Evolutionary conservation across 2,888 invertebrate species (phyloP), one percentile per base, ranked within the genome.

Genomic region (Sylvicola cinctus): DNA sequence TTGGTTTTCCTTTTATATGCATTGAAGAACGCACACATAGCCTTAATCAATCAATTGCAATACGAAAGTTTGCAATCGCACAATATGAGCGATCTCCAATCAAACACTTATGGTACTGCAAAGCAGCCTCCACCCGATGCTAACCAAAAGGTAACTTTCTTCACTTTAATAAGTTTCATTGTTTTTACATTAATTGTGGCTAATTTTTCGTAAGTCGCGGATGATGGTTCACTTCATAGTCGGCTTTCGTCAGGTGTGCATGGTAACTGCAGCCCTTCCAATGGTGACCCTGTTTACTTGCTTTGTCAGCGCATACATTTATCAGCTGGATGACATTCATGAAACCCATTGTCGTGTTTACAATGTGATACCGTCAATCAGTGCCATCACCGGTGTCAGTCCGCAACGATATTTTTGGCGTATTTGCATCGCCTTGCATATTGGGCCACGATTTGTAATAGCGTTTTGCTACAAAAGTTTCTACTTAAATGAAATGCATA

Each of bases 261-360:
- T 83, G 45, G 64, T 78, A 43, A 81, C 88, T 36, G 78, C 87
- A 39, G 74, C 77, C 51, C 70, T 88, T 61, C 90, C 90, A 42
- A 66, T 87, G 51, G 64, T 77, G 52, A 77, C 85, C 49, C 68
- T 91, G 51, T 63, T 85, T 50, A 68, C 80, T 56, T 90, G 90
- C 63, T 84, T 90, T 58, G 63, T 81, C 53, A 79, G 84, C 44
- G 87, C 87, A 41, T 78, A 81, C 54, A 72, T 87, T 54, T 90
- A 85, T 62, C 85, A 87, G 62, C 74, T 75, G 60, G 83, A 88
- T 62, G 85, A 88, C 60, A 83, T 90, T 50, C 90, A 90, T 52
- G 88, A 88, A 66, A 88, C 88, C 44, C 85, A 88, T 61, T 90
- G 90, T 68, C 74, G 76, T 60, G 91, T 91, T 36, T 85, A 83